Evolutionary conservation across 2,797 vertebrate genomes (phyloP), one percentile per base, ranked within the genome.

Genomic region (Remorina albescens): DNA sequence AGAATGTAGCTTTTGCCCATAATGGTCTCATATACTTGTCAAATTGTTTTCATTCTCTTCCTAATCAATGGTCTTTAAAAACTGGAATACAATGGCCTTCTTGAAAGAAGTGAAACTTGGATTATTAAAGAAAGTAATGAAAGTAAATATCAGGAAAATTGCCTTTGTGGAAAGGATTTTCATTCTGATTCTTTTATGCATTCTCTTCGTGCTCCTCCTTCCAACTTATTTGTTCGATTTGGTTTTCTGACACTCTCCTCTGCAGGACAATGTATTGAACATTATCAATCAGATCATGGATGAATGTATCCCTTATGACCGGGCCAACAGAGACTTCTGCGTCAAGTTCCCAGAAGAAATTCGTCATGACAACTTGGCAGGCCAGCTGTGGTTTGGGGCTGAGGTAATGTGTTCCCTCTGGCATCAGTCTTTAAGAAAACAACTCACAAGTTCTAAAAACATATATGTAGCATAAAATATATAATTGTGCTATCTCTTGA

Each of bases 291-390:
- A 98, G 92, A 98, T 99, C 83, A 99, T 99, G 98, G 98, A 99
- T 79, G 96, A 96, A 89, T 99, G 98, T 94, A 99, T 99, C 86
- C 96, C 96, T 19, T 94, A 95, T 5, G 96, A 98, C 77, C 94
- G 98, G 30, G 98, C 98, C 86, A 97, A 98, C 81, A 89, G 98
- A 82, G 98, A 99, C 91, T 99, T 99, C 69, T 96, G 95, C 53
- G 98, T 98, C 30, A 99, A 99, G 92, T 99, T 99, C 94, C 98
- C 98, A 0, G 98, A 99, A 91, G 98, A 99, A 94, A 98, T 99
- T 88, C 96, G 98, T n/a, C 98, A 99, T 64, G 98, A 99, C 95
- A 99, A 96, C 96, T 94, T 99, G 76, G 98, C 97, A 0, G 98
- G 98, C 82, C 98, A 99, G 92, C 94, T 99, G 83, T 99, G 98